These are phyloP conservation scores for Lamellibrachia columna DNA, from an alignment of 2,888 invertebrate species.

Conservation along the genomic window DNA sequence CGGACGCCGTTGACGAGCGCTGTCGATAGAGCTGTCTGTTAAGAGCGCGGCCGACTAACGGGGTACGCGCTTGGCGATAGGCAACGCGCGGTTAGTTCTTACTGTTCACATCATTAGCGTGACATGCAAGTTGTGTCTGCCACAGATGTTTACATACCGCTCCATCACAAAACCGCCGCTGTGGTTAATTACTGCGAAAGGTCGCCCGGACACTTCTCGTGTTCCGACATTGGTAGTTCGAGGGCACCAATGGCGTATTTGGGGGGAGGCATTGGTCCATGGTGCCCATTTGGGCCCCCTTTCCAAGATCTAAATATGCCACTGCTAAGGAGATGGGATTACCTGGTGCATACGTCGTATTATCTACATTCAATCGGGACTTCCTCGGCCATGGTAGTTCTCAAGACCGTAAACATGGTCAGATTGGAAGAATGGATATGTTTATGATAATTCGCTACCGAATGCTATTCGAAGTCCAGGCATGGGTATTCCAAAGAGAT, in stretches of 20 bases:
- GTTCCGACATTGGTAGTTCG: not conserved
- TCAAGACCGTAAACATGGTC: too few species aligned
- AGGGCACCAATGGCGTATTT: too few species aligned
- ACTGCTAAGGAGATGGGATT: not conserved
- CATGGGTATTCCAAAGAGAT: not conserved
- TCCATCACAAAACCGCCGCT: not conserved
- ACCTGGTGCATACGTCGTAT: not conserved
- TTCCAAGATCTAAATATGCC: too few species aligned
- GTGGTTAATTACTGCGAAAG: not conserved
- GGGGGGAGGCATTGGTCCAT: too few species aligned
- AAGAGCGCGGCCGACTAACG: not conserved
- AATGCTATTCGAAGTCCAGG: not conserved
- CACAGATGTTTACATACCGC: not conserved
- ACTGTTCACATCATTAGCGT: not conserved
- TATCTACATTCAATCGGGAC: too few species aligned
- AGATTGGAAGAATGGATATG: not conserved
- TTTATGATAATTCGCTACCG: not conserved
- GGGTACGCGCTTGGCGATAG: not conserved
- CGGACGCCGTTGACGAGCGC: not conserved
- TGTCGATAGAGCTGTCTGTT: not conserved
- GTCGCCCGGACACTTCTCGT: not conserved
- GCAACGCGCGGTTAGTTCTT: not conserved
- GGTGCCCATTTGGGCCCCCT: too few species aligned
- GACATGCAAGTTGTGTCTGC: not conserved
- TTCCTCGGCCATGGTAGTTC: too few species aligned